A percentile compares a stretch with the other conserved stretches of the same genome.
Evolutionary conservation across 2,113 vertebrate genomes (phyloP).

Genomic region (Proteles cristata): DNA sequence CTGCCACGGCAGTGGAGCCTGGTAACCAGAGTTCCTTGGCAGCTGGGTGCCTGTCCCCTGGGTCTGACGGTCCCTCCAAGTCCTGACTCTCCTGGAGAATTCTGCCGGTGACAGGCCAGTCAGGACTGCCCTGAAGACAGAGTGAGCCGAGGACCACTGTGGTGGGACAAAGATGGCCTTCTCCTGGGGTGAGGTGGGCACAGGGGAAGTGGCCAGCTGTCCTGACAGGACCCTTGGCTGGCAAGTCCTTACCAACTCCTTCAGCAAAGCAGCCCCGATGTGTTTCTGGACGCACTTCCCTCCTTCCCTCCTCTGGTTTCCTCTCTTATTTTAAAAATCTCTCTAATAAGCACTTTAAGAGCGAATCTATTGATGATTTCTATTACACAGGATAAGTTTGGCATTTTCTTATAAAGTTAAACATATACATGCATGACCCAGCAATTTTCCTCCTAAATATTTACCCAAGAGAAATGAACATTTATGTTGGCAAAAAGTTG

Average conservation of each 20-base stretch:
- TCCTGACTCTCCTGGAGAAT: neutral
- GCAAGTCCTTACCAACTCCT: neutral
- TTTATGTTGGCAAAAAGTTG: neutral
- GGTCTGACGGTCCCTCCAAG: neutral
- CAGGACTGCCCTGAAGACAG: neutral
- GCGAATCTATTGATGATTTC: neutral
- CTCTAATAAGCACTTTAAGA: neutral
- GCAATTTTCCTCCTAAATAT: neutral
- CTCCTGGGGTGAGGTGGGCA: neutral
- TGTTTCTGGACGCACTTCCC: neutral
- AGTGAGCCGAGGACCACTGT: neutral
- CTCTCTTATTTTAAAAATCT: constrained; percentile 1
- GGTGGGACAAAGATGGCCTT: neutral
- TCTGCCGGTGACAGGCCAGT: neutral
- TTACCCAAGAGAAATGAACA: constrained; percentile 18
- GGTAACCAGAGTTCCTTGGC: neutral
- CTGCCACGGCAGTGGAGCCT: too few relatives aligned
- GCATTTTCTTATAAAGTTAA: neutral
- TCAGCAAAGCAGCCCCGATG: neutral
- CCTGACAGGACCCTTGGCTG: neutral
- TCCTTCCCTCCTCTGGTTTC: neutral
- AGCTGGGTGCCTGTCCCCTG: neutral
- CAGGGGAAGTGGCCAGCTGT: neutral
- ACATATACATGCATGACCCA: neutral
- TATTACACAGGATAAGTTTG: neutral